A percentile compares a stretch with the other conserved stretches of the same genome.
These are phyloP conservation scores for Tenthredo scrophulariae DNA, from an alignment of 2,888 invertebrate genomes.

Conservation along the genomic window DNA sequence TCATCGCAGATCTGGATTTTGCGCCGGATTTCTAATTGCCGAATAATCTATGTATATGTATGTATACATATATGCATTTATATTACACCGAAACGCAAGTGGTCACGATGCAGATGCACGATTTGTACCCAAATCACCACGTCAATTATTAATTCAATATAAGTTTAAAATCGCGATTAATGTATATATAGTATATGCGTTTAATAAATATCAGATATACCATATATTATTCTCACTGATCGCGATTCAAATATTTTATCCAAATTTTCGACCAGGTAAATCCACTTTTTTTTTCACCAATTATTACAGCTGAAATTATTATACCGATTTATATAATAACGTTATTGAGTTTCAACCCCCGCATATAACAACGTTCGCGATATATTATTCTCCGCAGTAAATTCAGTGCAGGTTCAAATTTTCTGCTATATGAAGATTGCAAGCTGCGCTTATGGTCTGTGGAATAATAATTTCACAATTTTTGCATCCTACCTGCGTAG, in stretches of 20 bases:
- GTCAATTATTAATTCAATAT: background rate
- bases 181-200: background rate
- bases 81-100: background rate
- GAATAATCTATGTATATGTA: background rate
- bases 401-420: no score
- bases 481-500: background rate
- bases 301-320: no score
- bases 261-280: background rate
- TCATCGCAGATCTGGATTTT: background rate
- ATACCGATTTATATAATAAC: no score
- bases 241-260: background rate
- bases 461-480: slow-evolving; percentile 68
- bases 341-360: no score
- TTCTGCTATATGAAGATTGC: no score
- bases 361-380: no score
- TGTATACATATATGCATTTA: background rate
- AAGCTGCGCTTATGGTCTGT: slow-evolving; percentile 53
- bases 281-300: background rate
- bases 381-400: no score
- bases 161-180: background rate
- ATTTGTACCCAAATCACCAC: background rate
- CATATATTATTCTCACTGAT: background rate
- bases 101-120: background rate
- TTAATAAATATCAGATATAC: background rate
- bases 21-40: background rate